phyloP scores from a whole-genome alignment of 23 tunicate genomes.

The Halocynthia roretzi region DNA sequence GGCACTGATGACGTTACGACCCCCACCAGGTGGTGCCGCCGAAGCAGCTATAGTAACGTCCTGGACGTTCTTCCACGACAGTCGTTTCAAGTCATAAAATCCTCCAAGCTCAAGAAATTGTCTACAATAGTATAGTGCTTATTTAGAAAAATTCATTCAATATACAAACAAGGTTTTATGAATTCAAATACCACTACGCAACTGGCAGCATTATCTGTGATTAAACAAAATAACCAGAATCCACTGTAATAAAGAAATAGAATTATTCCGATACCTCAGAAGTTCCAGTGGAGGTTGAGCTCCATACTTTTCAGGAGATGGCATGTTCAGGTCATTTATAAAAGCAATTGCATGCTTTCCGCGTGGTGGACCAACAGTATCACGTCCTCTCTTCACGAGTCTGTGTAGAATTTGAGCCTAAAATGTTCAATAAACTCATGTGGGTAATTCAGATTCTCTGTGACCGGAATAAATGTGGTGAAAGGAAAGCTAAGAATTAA shows the following conservation, averaged over 20 bases:
- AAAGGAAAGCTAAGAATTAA: background rate
- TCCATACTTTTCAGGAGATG: conserved; percentile 86
- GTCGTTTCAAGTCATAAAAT: conserved; percentile 67
- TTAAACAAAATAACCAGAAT: too few relatives aligned
- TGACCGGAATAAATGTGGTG: background rate
- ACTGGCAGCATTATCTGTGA: too few relatives aligned
- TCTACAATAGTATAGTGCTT: conserved; percentile 15
- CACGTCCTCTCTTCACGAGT: conserved; percentile 67
- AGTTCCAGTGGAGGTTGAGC: conserved; percentile 93
- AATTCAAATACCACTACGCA: too few relatives aligned
- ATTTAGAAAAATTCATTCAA: too few relatives aligned
- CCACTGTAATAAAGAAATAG: background rate
- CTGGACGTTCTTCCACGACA: conserved; percentile 59
- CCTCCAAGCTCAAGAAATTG: conserved; percentile 91
- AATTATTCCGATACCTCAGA: conserved; percentile 28
- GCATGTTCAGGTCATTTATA: conserved; percentile 90
- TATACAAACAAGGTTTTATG: too few relatives aligned
- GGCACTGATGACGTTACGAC: conserved; percentile 62
- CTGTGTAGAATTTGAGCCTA: conserved; percentile 75
- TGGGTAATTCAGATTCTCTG: too few relatives aligned
- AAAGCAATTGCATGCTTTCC: conserved; percentile 74
- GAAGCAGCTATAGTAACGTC: conserved; percentile 91
- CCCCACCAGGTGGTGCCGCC: conserved; percentile 96
- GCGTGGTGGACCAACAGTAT: conserved; percentile 62
- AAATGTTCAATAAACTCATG: background rate